Evolutionary conservation across 2,888 invertebrate genomes (phyloP).

Genomic region (Chorisops tibialis): DNA sequence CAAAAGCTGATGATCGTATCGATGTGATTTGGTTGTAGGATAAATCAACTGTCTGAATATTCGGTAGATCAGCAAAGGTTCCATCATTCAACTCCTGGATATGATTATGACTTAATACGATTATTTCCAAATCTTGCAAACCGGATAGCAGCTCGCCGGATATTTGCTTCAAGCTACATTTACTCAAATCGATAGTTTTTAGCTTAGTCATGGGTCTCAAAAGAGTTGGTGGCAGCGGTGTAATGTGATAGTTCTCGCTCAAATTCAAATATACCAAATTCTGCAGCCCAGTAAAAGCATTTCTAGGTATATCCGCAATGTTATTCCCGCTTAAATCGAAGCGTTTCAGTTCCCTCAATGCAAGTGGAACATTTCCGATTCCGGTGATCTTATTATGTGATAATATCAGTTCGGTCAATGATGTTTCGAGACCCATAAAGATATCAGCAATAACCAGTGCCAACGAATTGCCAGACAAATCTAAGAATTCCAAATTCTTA

Average conservation of each 20-base stretch:
- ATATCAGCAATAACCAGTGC: conserved; percentile 69
- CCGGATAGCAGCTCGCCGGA: conserved; percentile 70
- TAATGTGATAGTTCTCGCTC: conserved; percentile 69
- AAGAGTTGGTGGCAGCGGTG: conserved; percentile 61
- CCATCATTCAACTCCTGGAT: conserved; percentile 74
- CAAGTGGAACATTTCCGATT: conserved; percentile 62
- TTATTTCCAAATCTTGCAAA: conserved; percentile 62
- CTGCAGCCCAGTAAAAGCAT: conserved; percentile 64
- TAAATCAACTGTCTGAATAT: conserved; percentile 71
- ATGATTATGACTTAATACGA: conserved; percentile 69
- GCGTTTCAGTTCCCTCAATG: conserved; percentile 62
- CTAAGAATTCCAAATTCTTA: conserved; percentile 65
- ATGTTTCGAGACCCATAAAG: conserved; percentile 72
- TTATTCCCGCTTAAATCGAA: conserved; percentile 79
- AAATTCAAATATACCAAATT: conserved; percentile 70
- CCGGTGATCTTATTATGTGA: conserved; percentile 71
- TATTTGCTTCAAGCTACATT: conserved; percentile 69
- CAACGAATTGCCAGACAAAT: conserved; percentile 76
- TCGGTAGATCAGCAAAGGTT: conserved; percentile 71
- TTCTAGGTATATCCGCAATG: conserved; percentile 66
- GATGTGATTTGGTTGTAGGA: conserved; percentile 75
- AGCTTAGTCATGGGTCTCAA: conserved; percentile 70
- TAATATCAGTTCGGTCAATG: conserved; percentile 67
- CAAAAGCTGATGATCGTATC: conserved; percentile 72
- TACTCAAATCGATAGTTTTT: conserved; percentile 68